Evolutionary conservation across 2,888 invertebrate genomes (phyloP), one percentile per base, ranked within the genome.

Genomic region (Andrena praecox): DNA sequence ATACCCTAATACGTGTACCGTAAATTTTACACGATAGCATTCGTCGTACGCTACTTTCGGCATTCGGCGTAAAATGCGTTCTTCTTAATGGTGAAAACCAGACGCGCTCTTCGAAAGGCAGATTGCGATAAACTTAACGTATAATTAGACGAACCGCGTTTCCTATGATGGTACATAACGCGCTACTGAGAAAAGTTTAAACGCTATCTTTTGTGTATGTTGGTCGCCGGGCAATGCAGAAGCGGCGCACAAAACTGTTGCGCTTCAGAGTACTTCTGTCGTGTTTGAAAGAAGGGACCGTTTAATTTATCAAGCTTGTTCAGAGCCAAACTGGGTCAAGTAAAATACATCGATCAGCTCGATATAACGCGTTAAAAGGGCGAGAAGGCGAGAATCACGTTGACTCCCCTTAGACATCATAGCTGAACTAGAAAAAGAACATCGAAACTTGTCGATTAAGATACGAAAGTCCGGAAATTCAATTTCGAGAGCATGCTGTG

Each of bases 241-340:
- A 69, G 12, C 52, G 59, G 35, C 27, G 31, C 31, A 52, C 24
- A 69, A 50, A 35, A 60, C 5, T 33, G 10, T 52, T 63, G 64
- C 16, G 35, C 70, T 70, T 7, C 56, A n/a, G 7, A 31, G 12
- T 33, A 35, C 27, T 68, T 59, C 27, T 42, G 16, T 52, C 16
- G n/a, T 56, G 42, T 59, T 52, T 4, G 16, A 70, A 48, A 56
- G 12, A 31, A 54, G 20, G 20, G 10, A 70, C 35, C 64, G 33
- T 29, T 63, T 27, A 29, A 63, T 78, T 16, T 33, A 63, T 63
- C 54, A 48, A 63, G n/a, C 35, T 56, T 12, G 7, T 62, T 16
- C 70, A 1, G n/a, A 71, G 20, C 48, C 33, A n/a, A 77, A 67
- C 48, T 80, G 50, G 68, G 69, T 79, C 78, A 68, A 56, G 24